Percentiles rank a stretch among this genome's conserved stretches.
Evolutionary conservation across 2,113 vertebrate species (phyloP).

Genomic region (Otis tarda): DNA sequence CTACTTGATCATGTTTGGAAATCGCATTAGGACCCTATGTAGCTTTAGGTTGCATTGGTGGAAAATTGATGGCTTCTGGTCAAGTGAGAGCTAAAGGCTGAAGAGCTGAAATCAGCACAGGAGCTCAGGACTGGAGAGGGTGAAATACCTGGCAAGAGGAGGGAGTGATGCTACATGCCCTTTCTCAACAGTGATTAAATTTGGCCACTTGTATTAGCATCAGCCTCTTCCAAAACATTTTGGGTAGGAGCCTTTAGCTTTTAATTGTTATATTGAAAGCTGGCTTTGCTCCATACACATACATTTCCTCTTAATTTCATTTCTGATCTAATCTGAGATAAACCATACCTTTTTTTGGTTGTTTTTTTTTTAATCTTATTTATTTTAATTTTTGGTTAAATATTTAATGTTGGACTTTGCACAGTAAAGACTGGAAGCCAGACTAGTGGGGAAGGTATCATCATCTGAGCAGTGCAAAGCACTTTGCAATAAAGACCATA

Average conservation of each 20-base stretch:
- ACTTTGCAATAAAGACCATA: neutral
- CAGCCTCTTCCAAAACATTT: neutral
- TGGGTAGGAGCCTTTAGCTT: neutral
- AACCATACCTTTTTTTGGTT: neutral
- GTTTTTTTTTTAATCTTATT: neutral
- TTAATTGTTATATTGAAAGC: neutral
- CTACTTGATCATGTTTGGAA: neutral
- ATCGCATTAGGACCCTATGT: accelerated
- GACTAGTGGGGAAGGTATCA: neutral
- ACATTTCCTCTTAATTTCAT: neutral
- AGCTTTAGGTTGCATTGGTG: neutral
- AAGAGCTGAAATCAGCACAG: neutral
- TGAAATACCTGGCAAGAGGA: neutral
- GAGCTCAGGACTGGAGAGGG: neutral
- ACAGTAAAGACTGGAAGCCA: neutral
- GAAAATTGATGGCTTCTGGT: neutral
- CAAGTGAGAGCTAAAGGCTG: neutral
- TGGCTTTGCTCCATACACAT: neutral
- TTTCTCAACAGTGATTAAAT: neutral
- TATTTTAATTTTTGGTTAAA: neutral
- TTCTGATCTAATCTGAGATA: neutral
- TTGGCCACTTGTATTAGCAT: neutral
- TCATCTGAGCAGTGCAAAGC: neutral
- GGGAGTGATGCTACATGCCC: neutral
- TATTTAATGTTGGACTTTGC: neutral